Evolutionary conservation across 2,113 vertebrate species (phyloP).

Genomic region (Leptosomus discolor): DNA sequence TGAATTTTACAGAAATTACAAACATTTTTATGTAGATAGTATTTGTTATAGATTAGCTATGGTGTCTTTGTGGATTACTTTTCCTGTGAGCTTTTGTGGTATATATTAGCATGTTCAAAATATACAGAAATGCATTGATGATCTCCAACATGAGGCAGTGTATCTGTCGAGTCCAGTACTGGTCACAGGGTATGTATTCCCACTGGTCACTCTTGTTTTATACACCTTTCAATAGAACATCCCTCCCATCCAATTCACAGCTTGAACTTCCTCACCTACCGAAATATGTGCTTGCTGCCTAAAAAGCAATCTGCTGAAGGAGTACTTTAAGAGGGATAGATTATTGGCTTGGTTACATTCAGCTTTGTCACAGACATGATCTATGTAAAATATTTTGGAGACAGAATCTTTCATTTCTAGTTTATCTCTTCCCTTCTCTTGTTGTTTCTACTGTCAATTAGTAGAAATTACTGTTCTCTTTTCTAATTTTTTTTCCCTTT

Average conservation of each 20-base stretch:
- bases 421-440: background rate
- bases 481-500: constrained; percentile 14
- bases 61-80: background rate
- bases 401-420: background rate
- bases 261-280: constrained; percentile 21
- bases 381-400: constrained; percentile 10
- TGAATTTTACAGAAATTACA: background rate
- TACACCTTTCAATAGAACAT: background rate
- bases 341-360: background rate
- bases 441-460: background rate
- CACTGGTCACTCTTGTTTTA: background rate
- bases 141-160: background rate
- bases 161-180: background rate
- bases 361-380: background rate
- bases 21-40: background rate
- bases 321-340: background rate
- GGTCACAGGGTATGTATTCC: background rate
- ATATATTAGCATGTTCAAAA: background rate
- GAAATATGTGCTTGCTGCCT: background rate
- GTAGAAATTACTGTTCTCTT: background rate
- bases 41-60: background rate
- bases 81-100: background rate
- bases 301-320: constrained; percentile 28
- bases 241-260: background rate
- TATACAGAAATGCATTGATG: background rate